phyloP scores from a whole-genome alignment of 2,113 vertebrate species.

The Nothoprocta perdicaria region DNA sequence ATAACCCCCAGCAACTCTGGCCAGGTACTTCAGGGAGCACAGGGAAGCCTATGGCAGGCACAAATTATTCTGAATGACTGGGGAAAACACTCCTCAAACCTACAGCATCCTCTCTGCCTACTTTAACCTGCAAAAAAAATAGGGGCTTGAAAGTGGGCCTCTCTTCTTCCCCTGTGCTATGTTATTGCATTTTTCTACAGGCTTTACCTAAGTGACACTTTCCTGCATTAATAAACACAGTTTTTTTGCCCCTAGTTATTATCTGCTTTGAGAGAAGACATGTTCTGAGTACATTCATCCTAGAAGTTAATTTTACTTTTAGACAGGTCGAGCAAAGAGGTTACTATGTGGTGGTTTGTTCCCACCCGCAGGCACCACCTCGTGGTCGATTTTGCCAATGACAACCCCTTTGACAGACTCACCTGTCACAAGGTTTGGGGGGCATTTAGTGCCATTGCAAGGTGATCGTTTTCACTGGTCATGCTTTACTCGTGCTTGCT shows the following conservation, averaged over 20 bases:
- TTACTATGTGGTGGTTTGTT: not conserved
- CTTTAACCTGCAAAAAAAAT: not conserved
- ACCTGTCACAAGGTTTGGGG: accelerated
- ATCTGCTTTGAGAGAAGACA: not conserved
- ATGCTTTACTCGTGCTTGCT: not conserved
- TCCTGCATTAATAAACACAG: not conserved
- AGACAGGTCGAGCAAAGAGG: not conserved
- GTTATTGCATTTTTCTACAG: not conserved
- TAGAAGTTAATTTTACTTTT: not conserved
- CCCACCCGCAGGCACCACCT: not conserved
- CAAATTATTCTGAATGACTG: not conserved
- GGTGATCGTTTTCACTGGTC: not conserved
- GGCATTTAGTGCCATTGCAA: accelerated
- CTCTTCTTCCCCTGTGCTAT: accelerated
- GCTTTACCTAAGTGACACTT: not conserved
- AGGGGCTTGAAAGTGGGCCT: accelerated
- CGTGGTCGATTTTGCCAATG: not conserved
- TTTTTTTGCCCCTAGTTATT: not conserved
- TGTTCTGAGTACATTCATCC: accelerated
- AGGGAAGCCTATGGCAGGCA: not conserved
- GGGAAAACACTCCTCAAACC: not conserved
- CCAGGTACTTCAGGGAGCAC: not conserved
- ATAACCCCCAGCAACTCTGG: not conserved
- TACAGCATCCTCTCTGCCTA: not conserved
- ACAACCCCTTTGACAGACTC: accelerated